Evolutionary conservation across 2,113 vertebrate genomes (phyloP).

Genomic region (Piprites chloris): DNA sequence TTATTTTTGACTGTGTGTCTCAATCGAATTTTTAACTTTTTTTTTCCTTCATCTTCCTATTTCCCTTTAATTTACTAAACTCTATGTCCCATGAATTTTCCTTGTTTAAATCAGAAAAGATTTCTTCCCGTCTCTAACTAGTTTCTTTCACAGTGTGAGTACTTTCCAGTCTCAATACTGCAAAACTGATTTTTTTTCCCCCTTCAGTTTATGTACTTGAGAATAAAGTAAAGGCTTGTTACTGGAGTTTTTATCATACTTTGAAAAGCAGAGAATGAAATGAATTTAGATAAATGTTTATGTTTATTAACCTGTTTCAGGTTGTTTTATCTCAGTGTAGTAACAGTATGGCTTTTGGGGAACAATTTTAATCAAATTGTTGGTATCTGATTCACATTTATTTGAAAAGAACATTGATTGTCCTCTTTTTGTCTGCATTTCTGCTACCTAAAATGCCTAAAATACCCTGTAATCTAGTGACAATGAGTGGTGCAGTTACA

Average conservation of each 20-base stretch:
- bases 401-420: neutral
- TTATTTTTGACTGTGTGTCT: neutral
- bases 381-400: neutral
- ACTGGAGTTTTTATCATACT: neutral
- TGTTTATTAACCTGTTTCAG: neutral
- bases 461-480: neutral
- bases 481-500: neutral
- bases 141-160: neutral
- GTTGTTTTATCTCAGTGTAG: neutral
- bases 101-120: neutral
- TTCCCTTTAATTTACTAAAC: neutral
- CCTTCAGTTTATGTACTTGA: neutral
- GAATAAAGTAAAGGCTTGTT: neutral
- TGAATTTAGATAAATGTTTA: neutral
- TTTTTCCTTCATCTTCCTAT: neutral
- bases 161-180: neutral
- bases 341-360: neutral
- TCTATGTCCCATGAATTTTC: neutral
- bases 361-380: conserved; percentile 19
- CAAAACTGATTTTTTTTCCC: neutral
- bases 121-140: neutral
- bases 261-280: neutral
- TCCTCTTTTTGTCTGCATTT: neutral
- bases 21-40: neutral
- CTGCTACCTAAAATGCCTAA: neutral